These are phyloP conservation scores for Pyrochroa serraticornis DNA, from an alignment of 2,888 invertebrate species.

Conservation along the genomic window DNA sequence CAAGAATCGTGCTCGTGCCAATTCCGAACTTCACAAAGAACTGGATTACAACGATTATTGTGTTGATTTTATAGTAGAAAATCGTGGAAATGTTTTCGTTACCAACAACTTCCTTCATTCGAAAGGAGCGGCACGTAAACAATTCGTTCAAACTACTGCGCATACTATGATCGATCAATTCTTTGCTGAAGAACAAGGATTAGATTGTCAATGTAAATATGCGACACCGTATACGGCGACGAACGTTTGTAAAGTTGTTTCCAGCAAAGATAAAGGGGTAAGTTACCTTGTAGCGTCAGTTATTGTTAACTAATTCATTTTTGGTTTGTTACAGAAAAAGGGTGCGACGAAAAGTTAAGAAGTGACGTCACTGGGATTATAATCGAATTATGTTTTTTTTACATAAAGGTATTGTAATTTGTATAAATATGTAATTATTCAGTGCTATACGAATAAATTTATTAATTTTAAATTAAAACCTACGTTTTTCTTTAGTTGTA, in stretches of 20 bases:
- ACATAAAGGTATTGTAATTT: slow-evolving; percentile 42
- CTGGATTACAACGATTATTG: slow-evolving; percentile 69
- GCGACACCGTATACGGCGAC: slow-evolving; percentile 39
- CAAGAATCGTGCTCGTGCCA: slow-evolving; percentile 66
- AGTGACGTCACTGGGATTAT: background rate
- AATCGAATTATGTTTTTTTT: slow-evolving; percentile 32
- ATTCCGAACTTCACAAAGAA: slow-evolving; percentile 62
- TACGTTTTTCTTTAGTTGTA: too few species aligned
- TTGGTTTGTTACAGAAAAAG: slow-evolving; percentile 44
- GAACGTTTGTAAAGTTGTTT: slow-evolving; percentile 47
- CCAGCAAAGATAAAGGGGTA: slow-evolving; percentile 42
- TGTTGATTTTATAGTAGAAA: slow-evolving; percentile 69
- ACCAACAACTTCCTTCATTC: slow-evolving; percentile 63
- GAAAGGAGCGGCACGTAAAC: slow-evolving; percentile 65
- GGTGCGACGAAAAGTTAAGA: slow-evolving; percentile 34
- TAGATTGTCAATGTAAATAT: slow-evolving; percentile 59
- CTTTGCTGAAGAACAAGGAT: slow-evolving; percentile 52
- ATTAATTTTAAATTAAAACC: slow-evolving; percentile 11
- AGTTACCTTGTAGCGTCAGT: background rate
- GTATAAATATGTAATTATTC: slow-evolving; percentile 40
- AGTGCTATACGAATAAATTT: slow-evolving; percentile 10
- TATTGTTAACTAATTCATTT: slow-evolving; percentile 10
- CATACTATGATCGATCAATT: slow-evolving; percentile 58
- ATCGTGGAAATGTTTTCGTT: slow-evolving; percentile 71
- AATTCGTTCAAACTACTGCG: slow-evolving; percentile 64